These are phyloP conservation scores for Sinodicranocentrus sp. DNA, from an alignment of 2,888 invertebrate species.

Conservation along the genomic window DNA sequence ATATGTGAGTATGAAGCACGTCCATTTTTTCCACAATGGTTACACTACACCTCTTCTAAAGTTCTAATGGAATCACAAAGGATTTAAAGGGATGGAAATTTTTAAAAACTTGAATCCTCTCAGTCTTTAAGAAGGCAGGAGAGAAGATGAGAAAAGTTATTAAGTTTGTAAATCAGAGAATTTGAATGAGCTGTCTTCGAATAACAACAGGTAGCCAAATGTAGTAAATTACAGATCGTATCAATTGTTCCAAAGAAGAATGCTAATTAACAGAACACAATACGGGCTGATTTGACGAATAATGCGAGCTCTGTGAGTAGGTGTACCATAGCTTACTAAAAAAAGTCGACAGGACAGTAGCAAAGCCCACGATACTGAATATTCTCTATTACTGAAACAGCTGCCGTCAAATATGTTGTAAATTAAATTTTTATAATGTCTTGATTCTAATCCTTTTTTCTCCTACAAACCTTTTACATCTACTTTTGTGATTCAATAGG, in stretches of 20 bases:
- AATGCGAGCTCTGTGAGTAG: too few species aligned
- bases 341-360: too few species aligned
- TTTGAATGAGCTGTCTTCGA: slow-evolving; percentile 40
- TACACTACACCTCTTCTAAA: too few species aligned
- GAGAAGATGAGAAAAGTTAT: slow-evolving; percentile 33
- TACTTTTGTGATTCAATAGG: too few species aligned
- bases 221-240: slow-evolving; percentile 59
- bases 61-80: too few species aligned
- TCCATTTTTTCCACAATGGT: background rate
- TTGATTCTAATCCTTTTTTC: background rate
- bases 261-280: slow-evolving; percentile 49
- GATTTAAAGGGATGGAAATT: too few species aligned
- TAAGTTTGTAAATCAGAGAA: slow-evolving; percentile 31
- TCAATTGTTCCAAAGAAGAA: slow-evolving; percentile 53
- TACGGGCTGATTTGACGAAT: slow-evolving; percentile 29
- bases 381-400: too few species aligned
- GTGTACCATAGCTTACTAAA: too few species aligned
- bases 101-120: too few species aligned
- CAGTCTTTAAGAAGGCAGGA: too few species aligned
- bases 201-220: slow-evolving; percentile 58
- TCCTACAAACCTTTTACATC: too few species aligned
- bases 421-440: slow-evolving; percentile 4
- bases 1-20: background rate
- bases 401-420: background rate
- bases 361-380: too few species aligned